Evolutionary conservation across 2,797 vertebrate species (phyloP).

Genomic region (Enteromius radiatus): DNA sequence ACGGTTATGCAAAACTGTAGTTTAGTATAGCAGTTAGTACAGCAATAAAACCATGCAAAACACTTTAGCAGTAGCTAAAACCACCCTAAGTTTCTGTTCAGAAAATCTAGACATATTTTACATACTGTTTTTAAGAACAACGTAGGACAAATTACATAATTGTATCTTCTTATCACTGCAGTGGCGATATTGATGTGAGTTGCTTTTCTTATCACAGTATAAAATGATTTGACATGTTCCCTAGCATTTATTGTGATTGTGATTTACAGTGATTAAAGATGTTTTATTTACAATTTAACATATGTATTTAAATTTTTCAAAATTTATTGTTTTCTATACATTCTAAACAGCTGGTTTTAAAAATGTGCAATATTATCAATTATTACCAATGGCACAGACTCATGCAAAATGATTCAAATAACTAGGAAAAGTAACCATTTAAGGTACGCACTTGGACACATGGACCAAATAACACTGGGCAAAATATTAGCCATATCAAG

Average conservation of each 20-base stretch:
- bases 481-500: constrained; percentile 8
- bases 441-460: neutral
- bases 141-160: constrained; percentile 1
- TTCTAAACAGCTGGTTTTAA: neutral
- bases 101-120: neutral
- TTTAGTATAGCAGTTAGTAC: neutral
- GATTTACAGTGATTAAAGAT: constrained; percentile 18
- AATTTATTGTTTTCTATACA: neutral
- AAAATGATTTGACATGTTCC: neutral
- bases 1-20: neutral
- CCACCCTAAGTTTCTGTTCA: neutral
- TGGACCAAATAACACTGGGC: neutral
- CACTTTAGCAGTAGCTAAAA: neutral
- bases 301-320: neutral
- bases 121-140: neutral
- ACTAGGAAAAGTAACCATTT: neutral
- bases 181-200: neutral
- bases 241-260: too few relatives aligned
- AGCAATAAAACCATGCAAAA: neutral
- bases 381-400: neutral
- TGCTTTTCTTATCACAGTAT: constrained; percentile 16
- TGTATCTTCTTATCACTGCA: neutral
- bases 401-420: neutral
- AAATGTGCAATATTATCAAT: neutral
- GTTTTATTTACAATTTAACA: neutral